Base-by-base conservation (phyloP, 2,888 invertebrate species). In the Dasysyrphus tricinctus region DNA sequence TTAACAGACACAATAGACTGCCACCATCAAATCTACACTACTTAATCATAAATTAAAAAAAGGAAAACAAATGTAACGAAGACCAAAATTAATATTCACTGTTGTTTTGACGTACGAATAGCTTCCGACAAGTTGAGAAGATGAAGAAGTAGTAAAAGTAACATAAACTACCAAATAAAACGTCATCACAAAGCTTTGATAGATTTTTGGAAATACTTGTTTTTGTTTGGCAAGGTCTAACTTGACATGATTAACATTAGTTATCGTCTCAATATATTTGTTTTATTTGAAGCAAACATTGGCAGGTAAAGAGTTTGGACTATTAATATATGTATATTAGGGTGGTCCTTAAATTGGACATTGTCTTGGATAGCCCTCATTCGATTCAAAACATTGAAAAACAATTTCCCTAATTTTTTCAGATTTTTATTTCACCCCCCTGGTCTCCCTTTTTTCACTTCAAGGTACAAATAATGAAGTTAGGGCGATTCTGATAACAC, bases 201-300 rank as follows among this genome's bases (percentile, higher is more conserved):
- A 32, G 14, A 12, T 67, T 47, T 47, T 56, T 49, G 47, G 37
- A 37, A 51, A 12, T 9, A 59, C 42, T 51, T 65, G n/a, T 67
- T 61, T 24, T 29, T 24, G 44, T 80, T 82, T 39, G 59, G 16
- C 69, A 80, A 85, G 84, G 76, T 73, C 72, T 7, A n/a, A 39
- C 29, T 75, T 72, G 57, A 67, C 70, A 72, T 59, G 32, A 54
- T 80, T 76, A 72, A 39, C 49, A 75, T 76, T 65, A n/a, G 44
- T 51, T 51, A 73, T 56, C 47, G n/a, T 19, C 44, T 34, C 47
- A 34, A 61, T 37, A 3, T 56, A 54, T 19, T 37, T 44, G 16
- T 57, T 65, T 37, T 4, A 0, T 39, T 51, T 19, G 14, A 61
- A 4, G 24, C 9, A 63, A 63, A 63, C 11, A 63, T 63, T 32